Evolutionary conservation across 2,888 invertebrate genomes (phyloP), one percentile per base, ranked within the genome.

Genomic region (Girardia tigrina): DNA sequence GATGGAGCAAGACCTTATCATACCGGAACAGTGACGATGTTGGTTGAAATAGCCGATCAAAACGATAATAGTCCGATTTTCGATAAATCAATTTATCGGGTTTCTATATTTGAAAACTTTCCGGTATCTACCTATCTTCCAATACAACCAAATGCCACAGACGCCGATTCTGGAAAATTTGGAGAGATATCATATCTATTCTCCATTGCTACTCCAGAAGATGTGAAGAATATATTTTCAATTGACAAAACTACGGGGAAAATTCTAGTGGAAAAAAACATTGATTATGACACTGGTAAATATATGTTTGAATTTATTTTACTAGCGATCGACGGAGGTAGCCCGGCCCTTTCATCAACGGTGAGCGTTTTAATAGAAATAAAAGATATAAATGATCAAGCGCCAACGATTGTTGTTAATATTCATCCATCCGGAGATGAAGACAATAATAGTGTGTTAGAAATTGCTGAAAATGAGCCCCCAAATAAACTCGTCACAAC

Each of bases 311-410:
- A 74, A 29, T 75, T 76, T 14, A 26, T 36, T 6, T 28, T 76
- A 16, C 26, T 76, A 8, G 76, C 76, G 26, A 26, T 14, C 8
- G 76, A 76, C 28, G 76, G 75, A 1, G 76, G 76, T 0, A 56
- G 56, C 1, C 76, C 76, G 14, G 23, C 76, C 1, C 26, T 26
- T 20, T 75, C 76, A 8, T 29, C 72, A 23, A 42, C 36, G 26
- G 75, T 75, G 1, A 75, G 76, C 27, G 70, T 76, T 4, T 26
- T 36, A 23, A 76, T 76, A 26, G 36, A 75, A 27, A 76, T 76
- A 6, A 75, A 75, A 12, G 76, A 76, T n/a, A n/a, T 36, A 1
- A 76, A 76, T 74, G 74, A 76, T 29, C 75, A 76, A 28, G 28
- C 74, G 23, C 76, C 76, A n/a, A 28, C 27, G 1, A 75, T 76